These are phyloP conservation scores for Tyrannus savana DNA, from an alignment of 2,113 vertebrate species.

Conservation along the genomic window DNA sequence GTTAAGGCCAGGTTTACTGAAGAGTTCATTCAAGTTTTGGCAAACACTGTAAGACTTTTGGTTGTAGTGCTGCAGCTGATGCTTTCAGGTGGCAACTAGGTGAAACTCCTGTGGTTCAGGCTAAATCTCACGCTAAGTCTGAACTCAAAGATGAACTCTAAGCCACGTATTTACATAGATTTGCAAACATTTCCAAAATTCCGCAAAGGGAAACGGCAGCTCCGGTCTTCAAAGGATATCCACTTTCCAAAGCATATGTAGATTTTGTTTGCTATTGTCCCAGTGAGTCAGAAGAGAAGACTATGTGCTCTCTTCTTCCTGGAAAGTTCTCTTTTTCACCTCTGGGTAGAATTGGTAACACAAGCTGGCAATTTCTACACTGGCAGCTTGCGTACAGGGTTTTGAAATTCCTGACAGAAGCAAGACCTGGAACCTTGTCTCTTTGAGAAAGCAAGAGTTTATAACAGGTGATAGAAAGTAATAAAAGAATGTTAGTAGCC, in stretches of 20 bases:
- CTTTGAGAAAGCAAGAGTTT: not conserved
- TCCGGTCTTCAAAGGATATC: not conserved
- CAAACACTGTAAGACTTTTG: not conserved
- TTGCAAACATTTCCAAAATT: conserved; percentile 13
- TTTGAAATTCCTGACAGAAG: not conserved
- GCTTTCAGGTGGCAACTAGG: conserved; percentile 5
- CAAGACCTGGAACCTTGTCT: not conserved
- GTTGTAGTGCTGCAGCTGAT: not conserved
- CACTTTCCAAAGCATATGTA: not conserved
- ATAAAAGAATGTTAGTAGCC: not conserved
- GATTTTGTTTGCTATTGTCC: not conserved
- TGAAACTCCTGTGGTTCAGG: conserved; percentile 19
- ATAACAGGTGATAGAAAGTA: not conserved
- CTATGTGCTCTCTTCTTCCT: not conserved
- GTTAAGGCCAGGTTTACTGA: conserved; percentile 9
- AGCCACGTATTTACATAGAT: not conserved
- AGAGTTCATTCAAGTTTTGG: conserved; percentile 22
- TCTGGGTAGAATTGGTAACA: not conserved
- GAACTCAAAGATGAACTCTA: conserved; percentile 10
- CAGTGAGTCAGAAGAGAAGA: not conserved
- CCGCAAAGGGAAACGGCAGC: not conserved
- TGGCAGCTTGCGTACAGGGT: not conserved
- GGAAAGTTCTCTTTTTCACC: not conserved
- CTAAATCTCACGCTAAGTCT: not conserved
- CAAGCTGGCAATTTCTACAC: not conserved